A percentile compares a stretch with the other conserved stretches of the same genome.
phyloP scores from a whole-genome alignment of 2,888 invertebrate species.

The Dynastes grantii region DNA sequence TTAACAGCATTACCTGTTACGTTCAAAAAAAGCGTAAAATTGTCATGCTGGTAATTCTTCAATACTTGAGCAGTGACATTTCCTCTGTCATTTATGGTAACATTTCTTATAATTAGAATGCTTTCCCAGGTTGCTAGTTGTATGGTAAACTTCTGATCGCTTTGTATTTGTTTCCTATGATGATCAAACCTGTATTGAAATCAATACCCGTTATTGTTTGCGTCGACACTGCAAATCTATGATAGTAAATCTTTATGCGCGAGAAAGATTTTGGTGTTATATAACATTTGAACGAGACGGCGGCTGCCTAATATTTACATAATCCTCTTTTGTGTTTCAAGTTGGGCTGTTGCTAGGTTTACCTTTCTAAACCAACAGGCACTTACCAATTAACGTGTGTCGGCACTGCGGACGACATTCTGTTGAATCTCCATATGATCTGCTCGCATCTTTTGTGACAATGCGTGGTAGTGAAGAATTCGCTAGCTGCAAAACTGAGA shows the following conservation, averaged over 20 bases:
- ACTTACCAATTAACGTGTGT: constrained; percentile 72
- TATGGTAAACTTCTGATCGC: constrained; percentile 57
- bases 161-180: not conserved
- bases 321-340: too few species aligned
- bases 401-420: constrained; percentile 73
- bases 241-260: too few species aligned
- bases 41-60: constrained; percentile 69
- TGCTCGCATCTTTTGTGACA: constrained; percentile 62
- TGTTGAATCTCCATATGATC: constrained; percentile 72
- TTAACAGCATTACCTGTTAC: constrained; percentile 70
- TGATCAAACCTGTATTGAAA: too few species aligned
- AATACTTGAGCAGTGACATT: constrained; percentile 73
- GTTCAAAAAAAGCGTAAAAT: constrained; percentile 71
- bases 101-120: constrained; percentile 71
- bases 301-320: too few species aligned
- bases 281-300: too few species aligned
- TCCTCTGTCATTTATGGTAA: constrained; percentile 75
- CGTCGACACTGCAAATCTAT: too few species aligned
- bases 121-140: constrained; percentile 61
- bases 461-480: constrained; percentile 58
- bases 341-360: too few species aligned
- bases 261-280: not conserved
- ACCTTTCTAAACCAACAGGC: too few species aligned
- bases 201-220: too few species aligned
- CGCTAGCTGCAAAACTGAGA: constrained; percentile 59